Base-by-base conservation (phyloP, 2,888 invertebrate genomes). In the Agapostemon virescens region DNA sequence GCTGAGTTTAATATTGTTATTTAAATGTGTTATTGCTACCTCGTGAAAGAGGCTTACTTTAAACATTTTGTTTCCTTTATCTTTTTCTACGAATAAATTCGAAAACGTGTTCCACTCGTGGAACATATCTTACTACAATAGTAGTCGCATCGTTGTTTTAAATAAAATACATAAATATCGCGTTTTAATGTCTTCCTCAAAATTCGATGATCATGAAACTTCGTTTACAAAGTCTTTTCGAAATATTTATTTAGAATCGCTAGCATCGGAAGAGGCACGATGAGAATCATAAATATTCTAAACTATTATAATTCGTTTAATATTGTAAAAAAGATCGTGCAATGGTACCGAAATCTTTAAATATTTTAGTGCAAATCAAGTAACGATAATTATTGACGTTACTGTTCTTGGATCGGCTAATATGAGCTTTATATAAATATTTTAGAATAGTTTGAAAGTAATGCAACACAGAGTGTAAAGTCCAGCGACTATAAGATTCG, bases 141-240 rank as follows among this genome's bases (percentile, higher is more conserved):
- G n/a, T n/a, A n/a, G n/a, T 40, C 40, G 63, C 71, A 38, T 72
- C 26, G 33, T 23, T 38, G 66, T 73, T 23, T n/a, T 55, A 42
- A 26, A 20, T 20, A 38, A 30, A 76, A 30, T 55, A n/a, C 55
- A 69, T 30, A 52, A 49, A 55, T 45, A 45, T 69, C 64, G 30
- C 20, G 33, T 45, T n/a, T 26, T 49, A 45, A 13, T n/a, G 5
- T 15, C 23, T 2, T 30, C 11, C 17, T 45, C 36, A 30, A 49
- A 20, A 45, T 73, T 73, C 79, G 79, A 79, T 72, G 79, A 52
- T 42, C 23, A 26, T 42, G 17, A 23, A 55, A 55, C 55, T 23
- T 55, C 26, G 55, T 55, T 55, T 26, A 26, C 55, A n/a, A 49
- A n/a, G 9, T n/a, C 63, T 23, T 40, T 64, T 13, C 17, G 17